Conservation (phyloP, 2,113 vertebrate species). For the Calonectris borealis region DNA sequence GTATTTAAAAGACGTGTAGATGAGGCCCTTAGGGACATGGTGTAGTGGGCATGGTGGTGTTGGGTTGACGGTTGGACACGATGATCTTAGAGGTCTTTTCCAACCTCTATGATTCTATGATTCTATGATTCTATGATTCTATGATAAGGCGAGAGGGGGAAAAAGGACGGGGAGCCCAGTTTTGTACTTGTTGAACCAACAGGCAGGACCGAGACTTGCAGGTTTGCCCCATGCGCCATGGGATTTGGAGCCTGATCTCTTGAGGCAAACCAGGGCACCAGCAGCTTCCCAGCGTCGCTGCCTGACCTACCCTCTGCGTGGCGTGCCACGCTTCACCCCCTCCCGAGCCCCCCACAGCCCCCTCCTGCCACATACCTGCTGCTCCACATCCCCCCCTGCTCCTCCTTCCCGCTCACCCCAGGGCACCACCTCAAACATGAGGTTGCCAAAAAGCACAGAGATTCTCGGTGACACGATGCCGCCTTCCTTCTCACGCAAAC, state of each 20-base stretch:
- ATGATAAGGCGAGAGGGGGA: accelerated
- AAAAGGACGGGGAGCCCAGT: neutral
- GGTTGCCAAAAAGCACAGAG: neutral
- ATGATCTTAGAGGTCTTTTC: too few relatives aligned
- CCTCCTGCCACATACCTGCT: neutral
- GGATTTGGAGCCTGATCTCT: neutral
- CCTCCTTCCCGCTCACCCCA: neutral
- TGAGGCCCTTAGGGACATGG: too few relatives aligned
- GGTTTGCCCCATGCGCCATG: neutral
- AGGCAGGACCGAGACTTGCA: neutral
- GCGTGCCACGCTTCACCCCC: accelerated
- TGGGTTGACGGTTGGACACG: too few relatives aligned
- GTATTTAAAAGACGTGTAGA: too few relatives aligned
- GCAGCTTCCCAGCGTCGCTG: neutral
- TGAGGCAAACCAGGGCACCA: neutral
- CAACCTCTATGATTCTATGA: too few relatives aligned
- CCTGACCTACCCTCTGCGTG: neutral
- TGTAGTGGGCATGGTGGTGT: too few relatives aligned
- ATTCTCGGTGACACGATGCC: accelerated
- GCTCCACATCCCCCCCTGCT: neutral
- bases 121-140: too few relatives aligned
- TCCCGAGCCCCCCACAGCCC: accelerated
- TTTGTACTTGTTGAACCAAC: neutral
- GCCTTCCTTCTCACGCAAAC: neutral
- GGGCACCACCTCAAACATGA: neutral